Conservation (phyloP, 2,888 invertebrate species). For the Sarcophaga carnaria region DNA sequence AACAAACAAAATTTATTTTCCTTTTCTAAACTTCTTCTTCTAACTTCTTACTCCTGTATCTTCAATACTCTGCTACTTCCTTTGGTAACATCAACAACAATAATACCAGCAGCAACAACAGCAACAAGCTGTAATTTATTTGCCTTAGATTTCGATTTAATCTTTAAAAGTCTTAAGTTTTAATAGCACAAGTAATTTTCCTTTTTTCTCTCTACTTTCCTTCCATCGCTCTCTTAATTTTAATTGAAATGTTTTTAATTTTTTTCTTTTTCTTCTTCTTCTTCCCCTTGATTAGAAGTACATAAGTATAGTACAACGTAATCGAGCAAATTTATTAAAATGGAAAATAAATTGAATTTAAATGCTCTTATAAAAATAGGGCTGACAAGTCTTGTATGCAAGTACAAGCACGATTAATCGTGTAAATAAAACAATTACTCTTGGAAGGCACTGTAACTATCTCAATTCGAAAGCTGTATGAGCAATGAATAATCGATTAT, state of each 20-base stretch:
- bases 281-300: too few species aligned
- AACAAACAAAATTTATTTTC: not conserved
- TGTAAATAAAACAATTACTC: too few species aligned
- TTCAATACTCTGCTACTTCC: not conserved
- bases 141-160: conserved; percentile 42
- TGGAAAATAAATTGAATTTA: conserved; percentile 55
- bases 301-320: too few species aligned
- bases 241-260: conserved; percentile 55
- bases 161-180: conserved; percentile 53
- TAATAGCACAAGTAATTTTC: conserved; percentile 58
- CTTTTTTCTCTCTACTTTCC: conserved; percentile 22
- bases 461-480: too few species aligned
- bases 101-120: conserved; percentile 36
- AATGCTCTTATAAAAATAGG: conserved; percentile 20
- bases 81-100: not conserved
- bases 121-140: conserved; percentile 48
- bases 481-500: too few species aligned
- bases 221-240: conserved; percentile 38
- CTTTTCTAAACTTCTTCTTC: not conserved
- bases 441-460: too few species aligned
- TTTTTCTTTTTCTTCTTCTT: too few species aligned
- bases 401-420: too few species aligned
- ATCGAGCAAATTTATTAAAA: conserved; percentile 21
- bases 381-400: too few species aligned
- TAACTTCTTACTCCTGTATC: not conserved